Percentiles rank a stretch among this genome's conserved stretches.
Conservation (phyloP, 2,113 vertebrate genomes). For the Zosterops pallidus region DNA sequence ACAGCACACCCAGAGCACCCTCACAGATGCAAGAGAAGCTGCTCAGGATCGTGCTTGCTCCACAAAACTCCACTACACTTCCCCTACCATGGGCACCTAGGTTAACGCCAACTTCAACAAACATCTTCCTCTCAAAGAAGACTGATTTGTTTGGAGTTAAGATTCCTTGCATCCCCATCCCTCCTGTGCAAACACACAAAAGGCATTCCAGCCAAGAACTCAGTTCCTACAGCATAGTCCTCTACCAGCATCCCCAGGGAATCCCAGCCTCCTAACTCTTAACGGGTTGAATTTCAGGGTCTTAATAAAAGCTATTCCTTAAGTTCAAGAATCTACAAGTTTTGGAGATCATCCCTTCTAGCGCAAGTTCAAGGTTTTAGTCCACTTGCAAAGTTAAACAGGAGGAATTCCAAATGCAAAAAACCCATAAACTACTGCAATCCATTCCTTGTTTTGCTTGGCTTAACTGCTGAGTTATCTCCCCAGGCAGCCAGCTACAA, state of each 20-base stretch:
- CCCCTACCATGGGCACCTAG: background rate
- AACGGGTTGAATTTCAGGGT: constrained; percentile 1
- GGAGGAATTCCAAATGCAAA: background rate
- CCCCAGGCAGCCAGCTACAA: constrained; percentile 16
- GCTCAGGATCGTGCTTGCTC: rapidly evolving
- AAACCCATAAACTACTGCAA: background rate
- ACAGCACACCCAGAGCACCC: background rate
- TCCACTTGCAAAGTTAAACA: background rate
- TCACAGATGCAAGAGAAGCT: background rate
- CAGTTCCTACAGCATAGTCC: background rate
- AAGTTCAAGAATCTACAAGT: background rate
- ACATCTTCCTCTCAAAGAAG: background rate
- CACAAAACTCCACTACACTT: background rate
- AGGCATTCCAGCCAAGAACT: background rate
- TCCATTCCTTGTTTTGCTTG: background rate
- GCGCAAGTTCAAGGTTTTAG: background rate
- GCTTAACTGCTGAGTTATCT: background rate
- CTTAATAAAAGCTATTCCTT: background rate
- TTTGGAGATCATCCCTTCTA: background rate
- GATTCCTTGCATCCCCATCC: background rate
- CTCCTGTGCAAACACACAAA: background rate
- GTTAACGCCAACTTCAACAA: background rate
- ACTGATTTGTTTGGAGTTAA: background rate
- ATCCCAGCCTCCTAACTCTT: background rate
- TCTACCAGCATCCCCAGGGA: background rate